Conservation (phyloP, 2,113 vertebrate genomes). For the Xenopus borealis region DNA sequence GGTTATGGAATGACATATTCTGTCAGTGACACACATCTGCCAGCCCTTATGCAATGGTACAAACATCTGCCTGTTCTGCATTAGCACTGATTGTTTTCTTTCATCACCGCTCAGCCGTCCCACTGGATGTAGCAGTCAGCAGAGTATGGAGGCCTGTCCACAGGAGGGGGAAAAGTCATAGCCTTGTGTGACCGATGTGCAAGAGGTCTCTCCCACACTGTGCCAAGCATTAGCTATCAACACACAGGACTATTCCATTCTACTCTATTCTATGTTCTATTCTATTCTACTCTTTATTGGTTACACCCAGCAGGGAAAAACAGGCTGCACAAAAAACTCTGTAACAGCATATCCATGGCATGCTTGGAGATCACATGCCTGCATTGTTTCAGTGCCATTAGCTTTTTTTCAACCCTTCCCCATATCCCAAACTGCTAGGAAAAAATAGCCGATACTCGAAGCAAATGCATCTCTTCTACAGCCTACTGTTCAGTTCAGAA, state of each 20-base stretch:
- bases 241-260: conserved; percentile 5
- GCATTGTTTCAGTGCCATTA: background rate
- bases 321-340: background rate
- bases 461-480: no score
- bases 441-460: no score
- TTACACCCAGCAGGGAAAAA: background rate
- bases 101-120: conserved; percentile 27
- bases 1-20: conserved; percentile 21
- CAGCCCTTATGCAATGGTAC: conserved; percentile 30
- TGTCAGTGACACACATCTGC: conserved; percentile 29
- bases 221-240: conserved; percentile 14
- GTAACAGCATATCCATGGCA: background rate
- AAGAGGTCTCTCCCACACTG: conserved; percentile 20
- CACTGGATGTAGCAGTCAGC: conserved; percentile 15
- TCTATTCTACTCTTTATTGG: background rate
- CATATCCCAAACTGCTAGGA: no score
- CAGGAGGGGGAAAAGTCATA: background rate
- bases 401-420: no score
- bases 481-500: no score
- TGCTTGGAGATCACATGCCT: background rate
- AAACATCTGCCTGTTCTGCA: conserved; percentile 45
- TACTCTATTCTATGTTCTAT: background rate
- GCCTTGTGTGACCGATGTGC: conserved; percentile 10
- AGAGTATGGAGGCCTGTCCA: background rate
- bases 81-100: conserved; percentile 40